Base-by-base conservation (phyloP, 1,140 invertebrate genomes). In the Rhopalosiphum maidis region DNA sequence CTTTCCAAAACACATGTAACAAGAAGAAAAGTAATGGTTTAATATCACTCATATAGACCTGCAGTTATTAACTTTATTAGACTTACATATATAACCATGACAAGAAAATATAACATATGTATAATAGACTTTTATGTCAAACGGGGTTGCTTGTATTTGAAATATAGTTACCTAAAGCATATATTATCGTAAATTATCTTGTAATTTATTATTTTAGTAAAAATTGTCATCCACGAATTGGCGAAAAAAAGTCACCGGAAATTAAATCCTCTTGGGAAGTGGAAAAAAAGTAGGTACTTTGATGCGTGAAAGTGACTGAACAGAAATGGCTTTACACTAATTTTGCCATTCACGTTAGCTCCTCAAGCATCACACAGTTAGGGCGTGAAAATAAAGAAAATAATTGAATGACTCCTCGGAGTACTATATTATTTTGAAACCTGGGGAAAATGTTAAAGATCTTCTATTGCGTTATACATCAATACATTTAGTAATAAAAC, bases 241-340 rank as follows among this genome's bases (percentile, higher is more conserved):
- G 8, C 23, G 11, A 35, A 90, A 60, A 60, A 25, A 60, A 11
- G 23, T 35, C 48, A 37, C 88, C 51, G 88, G 88, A 90, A 60
- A 90, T 90, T 90, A 90, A 90, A 60, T 54, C 51, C 88, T 90
- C 48, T 7, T n/a, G 30, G 85, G 4, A 90, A 41, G 54, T 60
- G 88, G 23, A 55, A 60, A 60, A 90, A 90, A 43, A 2, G 88
- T 43, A 41, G 88, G 51, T 54, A 89, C 88, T 60, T 46, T 90
- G 54, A 90, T 18, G 88, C 88, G 88, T 60, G 51, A 90, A 90
- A 90, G 37, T 60, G 88, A 60, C 88, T 90, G 88, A 90, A 60
- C 88, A 60, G 8, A 60, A 90, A 60, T 90, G 88, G 88, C 51
- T 90, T 90, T 41, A 60, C 88, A 37, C 35, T 90, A 90, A 90